Percentiles rank a stretch among this genome's conserved stretches.
Conservation (phyloP, 2,888 invertebrate genomes). For the Tenthredo livida region DNA sequence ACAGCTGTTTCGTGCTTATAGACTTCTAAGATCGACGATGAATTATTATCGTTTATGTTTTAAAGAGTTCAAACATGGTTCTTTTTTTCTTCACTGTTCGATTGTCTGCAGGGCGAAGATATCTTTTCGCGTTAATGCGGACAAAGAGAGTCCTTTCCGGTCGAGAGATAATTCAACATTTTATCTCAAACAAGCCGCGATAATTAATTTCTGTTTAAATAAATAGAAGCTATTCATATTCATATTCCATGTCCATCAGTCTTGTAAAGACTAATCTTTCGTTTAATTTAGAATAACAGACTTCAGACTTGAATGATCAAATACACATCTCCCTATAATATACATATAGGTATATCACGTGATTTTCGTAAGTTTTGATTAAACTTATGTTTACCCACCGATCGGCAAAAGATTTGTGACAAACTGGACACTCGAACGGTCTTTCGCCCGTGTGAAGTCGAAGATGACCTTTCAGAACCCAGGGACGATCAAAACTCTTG, state of each 20-base stretch:
- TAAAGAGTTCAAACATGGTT: background rate
- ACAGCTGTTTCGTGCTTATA: background rate
- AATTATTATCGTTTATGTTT: background rate
- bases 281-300: background rate
- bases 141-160: slow-evolving; percentile 6
- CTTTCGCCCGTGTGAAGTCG: slow-evolving; percentile 86
- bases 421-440: slow-evolving; percentile 85
- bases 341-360: background rate
- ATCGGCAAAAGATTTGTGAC: slow-evolving; percentile 85
- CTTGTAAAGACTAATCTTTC: background rate
- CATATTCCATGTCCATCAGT: background rate
- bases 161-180: slow-evolving; percentile 33
- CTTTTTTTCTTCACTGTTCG: background rate
- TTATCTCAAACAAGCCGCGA: background rate
- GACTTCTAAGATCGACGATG: background rate
- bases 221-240: background rate
- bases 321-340: background rate
- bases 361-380: background rate
- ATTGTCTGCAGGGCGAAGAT: slow-evolving; percentile 20
- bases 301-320: background rate
- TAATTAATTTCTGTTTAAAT: background rate
- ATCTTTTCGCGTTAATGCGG: background rate
- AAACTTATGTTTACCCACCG: slow-evolving; percentile 76
- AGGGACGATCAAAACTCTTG: slow-evolving; percentile 85
- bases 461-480: slow-evolving; percentile 86